Base-by-base conservation (phyloP, 2,797 vertebrate genomes). In the Xiphorhynchus erythropygius region DNA sequence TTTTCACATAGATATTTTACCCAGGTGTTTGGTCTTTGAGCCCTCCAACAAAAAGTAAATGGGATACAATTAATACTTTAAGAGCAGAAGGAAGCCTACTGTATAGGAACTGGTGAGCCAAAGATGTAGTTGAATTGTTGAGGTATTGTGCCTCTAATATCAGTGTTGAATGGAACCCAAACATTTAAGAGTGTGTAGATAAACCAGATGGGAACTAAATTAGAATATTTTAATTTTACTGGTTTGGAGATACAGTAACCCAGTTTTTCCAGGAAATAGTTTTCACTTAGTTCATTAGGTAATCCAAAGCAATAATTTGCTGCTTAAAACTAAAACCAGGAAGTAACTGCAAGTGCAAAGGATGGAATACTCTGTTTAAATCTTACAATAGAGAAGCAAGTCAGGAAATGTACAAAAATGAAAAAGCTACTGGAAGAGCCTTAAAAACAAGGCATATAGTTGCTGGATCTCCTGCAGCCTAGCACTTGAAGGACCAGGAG, bases 101-200 rank as follows among this genome's bases (percentile, higher is more conserved):
- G 3, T 28, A 11, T 56, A 79, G 67, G 27, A 82, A 53, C 46
- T 56, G 8, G 15, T 39, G 13, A 86, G 39, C 18, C 21, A 13
- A 81, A 81, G n/a, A 25, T 50, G 9, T 28, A 28, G 52, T 28
- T 73, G 28, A 60, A 28, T 39, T 60, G 13, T 52, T 68, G 52
- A 74, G 47, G 25, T 53, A 33, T 4, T 6, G 1, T 68, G 6
- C 56, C 7, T 88, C 33, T 57, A 13, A 81, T 68, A 32, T 81
- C 60, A 28, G 13, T 50, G 10, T 44, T 57, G 17, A 65, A 17
- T 57, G 32, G n/a, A 84, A 47, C 9, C 0, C 3, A 46, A 85
- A 52, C 11, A 8, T 19, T 39, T 53, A 13, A 0, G 11, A 28
- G n/a, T 0, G 0, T 79, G 30, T 62, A 35, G 55, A 35, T 78